phyloP scores from a whole-genome alignment of 53 echinoderm and acorn worm species.

The Temnopleurus reevesii region DNA sequence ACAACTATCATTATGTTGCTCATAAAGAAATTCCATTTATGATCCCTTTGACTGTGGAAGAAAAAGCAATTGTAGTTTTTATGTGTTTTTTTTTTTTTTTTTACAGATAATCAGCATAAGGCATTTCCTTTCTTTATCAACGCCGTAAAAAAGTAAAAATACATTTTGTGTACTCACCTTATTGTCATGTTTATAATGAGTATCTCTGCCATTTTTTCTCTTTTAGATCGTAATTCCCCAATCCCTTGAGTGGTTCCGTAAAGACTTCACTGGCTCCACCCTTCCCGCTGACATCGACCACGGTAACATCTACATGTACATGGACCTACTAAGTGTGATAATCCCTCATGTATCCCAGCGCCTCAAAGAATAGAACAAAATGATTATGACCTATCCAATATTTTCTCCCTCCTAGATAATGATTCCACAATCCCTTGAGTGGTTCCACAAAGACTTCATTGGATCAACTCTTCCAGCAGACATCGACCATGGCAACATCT shows the following conservation, averaged over 20 bases:
- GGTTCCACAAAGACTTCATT: constrained; percentile 93
- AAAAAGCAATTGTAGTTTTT: too few species aligned
- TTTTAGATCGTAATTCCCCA: constrained; percentile 83
- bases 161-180: too few species aligned
- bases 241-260: constrained; percentile 88
- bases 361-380: neutral
- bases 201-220: neutral
- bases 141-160: too few species aligned
- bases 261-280: constrained; percentile 87
- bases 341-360: constrained; percentile 75
- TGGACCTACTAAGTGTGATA: constrained; percentile 80
- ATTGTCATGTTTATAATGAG: too few species aligned
- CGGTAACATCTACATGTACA: constrained; percentile 65
- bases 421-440: constrained; percentile 79
- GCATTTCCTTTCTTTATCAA: too few species aligned
- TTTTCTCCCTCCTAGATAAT: constrained; percentile 53
- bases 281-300: constrained; percentile 64
- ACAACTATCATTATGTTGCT: too few species aligned
- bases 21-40: too few species aligned
- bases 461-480: constrained; percentile 63
- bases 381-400: neutral
- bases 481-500: constrained; percentile 69
- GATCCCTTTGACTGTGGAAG: too few species aligned
- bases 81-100: too few species aligned
- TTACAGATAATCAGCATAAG: too few species aligned